Evolutionary conservation across 2,888 invertebrate species (phyloP).

Genomic region (Pheosia tremula): DNA sequence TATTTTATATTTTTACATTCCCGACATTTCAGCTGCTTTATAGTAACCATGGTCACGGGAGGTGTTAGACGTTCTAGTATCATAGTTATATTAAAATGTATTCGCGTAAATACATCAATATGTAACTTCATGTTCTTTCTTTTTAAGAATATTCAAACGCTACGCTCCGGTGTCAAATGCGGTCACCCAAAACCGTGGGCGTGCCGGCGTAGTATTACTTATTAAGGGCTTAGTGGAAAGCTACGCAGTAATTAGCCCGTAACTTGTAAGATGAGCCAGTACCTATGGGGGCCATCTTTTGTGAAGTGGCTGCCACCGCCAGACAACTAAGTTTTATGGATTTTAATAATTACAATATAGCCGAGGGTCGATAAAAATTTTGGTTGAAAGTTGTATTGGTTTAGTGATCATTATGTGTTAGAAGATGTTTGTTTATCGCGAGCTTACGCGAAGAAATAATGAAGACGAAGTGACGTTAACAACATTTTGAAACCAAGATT

Average conservation of each 20-base stretch:
- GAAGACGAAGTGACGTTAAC: too few species aligned
- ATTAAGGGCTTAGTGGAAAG: conserved; percentile 57
- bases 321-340: conserved; percentile 22
- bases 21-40: too few species aligned
- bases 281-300: conserved; percentile 45
- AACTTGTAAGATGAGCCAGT: conserved; percentile 52
- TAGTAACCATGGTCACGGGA: too few species aligned
- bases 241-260: conserved; percentile 61
- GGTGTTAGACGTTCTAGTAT: too few species aligned
- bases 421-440: not conserved
- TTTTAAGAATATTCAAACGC: not conserved
- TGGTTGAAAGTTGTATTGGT: conserved; percentile 22
- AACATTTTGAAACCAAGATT: too few species aligned
- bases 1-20: too few species aligned
- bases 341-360: conserved; percentile 38
- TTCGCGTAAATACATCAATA: too few species aligned
- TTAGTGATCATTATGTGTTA: not conserved
- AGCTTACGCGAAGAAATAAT: too few species aligned
- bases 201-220: conserved; percentile 56
- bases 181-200: conserved; percentile 39
- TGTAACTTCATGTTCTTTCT: too few species aligned
- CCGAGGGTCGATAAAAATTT: conserved; percentile 33
- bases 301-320: conserved; percentile 29
- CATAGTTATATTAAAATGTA: too few species aligned
- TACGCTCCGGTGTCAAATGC: conserved; percentile 42